Conservation (phyloP, 2,113 vertebrate genomes). For the Chiloscyllium plagiosum region DNA sequence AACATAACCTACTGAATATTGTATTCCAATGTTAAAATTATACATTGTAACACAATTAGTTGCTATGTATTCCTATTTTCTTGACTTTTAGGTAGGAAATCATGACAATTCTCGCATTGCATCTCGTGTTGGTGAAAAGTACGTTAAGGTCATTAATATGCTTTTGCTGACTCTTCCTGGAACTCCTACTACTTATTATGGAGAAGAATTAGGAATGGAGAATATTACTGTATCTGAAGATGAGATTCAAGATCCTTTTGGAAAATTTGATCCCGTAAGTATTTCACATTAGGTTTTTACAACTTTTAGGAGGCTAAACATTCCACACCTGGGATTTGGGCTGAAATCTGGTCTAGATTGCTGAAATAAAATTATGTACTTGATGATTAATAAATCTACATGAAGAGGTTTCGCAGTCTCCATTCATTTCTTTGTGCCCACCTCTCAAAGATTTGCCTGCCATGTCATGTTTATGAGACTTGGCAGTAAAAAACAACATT, state of each 20-base stretch:
- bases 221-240: conserved; percentile 50
- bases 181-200: conserved; percentile 87
- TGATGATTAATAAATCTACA: background rate
- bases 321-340: background rate
- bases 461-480: background rate
- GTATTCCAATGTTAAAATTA: background rate
- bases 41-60: background rate
- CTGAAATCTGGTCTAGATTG: background rate
- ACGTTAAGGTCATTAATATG: conserved; percentile 76
- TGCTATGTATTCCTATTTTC: background rate
- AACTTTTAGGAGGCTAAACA: background rate
- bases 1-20: background rate
- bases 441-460: background rate
- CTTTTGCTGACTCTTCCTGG: conserved; percentile 88
- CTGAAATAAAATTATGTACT: background rate
- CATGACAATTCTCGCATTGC: conserved; percentile 68
- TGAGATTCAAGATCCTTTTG: conserved; percentile 59
- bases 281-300: background rate
- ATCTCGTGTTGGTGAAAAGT: conserved; percentile 68
- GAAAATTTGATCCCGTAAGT: conserved; percentile 59
- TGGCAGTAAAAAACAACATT: background rate
- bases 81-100: conserved; percentile 70
- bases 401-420: background rate
- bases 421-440: background rate
- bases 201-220: conserved; percentile 95